phyloP scores from a whole-genome alignment of 2,113 vertebrate species.

The Bos indicus region DNA sequence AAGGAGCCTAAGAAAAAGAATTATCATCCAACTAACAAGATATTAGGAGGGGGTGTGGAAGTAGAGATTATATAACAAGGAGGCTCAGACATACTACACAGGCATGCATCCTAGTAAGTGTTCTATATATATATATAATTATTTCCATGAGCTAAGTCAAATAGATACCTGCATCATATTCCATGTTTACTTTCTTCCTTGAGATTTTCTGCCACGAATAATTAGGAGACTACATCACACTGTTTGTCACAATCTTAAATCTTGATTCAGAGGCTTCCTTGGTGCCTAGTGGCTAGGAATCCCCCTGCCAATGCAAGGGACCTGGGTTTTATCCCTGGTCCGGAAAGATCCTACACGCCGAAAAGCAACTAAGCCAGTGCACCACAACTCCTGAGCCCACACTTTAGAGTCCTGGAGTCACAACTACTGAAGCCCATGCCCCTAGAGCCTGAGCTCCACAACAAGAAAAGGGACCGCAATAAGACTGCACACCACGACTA shows the following conservation, averaged over 20 bases:
- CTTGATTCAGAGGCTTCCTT: background rate
- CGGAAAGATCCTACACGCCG: rapidly evolving
- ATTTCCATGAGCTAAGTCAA: background rate
- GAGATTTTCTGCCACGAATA: background rate
- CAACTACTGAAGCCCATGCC: background rate
- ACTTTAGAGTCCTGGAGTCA: background rate
- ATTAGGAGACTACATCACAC: background rate
- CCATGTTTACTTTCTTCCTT: background rate
- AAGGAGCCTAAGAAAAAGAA: slow-evolving; percentile 25
- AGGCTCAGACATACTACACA: background rate
- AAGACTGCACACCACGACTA: background rate
- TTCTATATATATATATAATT: background rate
- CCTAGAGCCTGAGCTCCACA: background rate
- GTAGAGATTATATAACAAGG: slow-evolving; percentile 24
- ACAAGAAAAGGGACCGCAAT: no score
- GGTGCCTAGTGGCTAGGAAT: background rate
- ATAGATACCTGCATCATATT: background rate
- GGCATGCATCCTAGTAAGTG: background rate
- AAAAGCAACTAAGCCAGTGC: background rate
- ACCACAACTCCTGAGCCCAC: background rate
- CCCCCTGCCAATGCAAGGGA: background rate
- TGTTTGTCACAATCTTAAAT: background rate
- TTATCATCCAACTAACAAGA: background rate
- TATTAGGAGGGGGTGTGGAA: background rate
- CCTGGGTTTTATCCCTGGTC: background rate